These are phyloP conservation scores for Cosmorhoe ocellata DNA, from an alignment of 2,888 invertebrate species.

Conservation along the genomic window DNA sequence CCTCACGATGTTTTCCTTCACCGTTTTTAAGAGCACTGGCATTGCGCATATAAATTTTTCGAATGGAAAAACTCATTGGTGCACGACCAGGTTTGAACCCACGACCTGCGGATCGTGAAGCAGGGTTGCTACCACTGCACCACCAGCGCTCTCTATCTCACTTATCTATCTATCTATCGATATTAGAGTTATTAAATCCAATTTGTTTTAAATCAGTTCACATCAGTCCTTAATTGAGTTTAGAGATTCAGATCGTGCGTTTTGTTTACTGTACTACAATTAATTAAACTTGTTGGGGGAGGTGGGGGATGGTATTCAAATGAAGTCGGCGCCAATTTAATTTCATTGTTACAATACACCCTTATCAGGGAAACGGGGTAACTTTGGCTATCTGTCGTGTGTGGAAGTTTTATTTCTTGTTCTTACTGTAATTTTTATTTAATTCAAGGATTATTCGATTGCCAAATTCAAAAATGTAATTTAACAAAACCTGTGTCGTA, in stretches of 20 bases:
- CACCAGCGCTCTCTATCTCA: too few species aligned
- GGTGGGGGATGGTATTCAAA: constrained; percentile 10
- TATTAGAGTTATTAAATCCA: neutral
- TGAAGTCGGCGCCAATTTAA: constrained; percentile 26
- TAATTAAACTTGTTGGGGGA: constrained; percentile 9
- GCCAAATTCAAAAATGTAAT: too few species aligned
- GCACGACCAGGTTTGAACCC: too few species aligned
- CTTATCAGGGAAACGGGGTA: constrained; percentile 25
- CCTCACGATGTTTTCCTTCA: too few species aligned
- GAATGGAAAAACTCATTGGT: too few species aligned
- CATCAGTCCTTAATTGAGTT: neutral
- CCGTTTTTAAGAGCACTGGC: too few species aligned
- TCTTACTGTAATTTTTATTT: neutral
- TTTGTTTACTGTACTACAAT: constrained; percentile 16
- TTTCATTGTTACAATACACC: constrained; percentile 29
- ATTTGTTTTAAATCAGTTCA: constrained; percentile 8
- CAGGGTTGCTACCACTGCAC: too few species aligned
- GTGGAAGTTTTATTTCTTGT: neutral
- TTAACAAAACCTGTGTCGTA: too few species aligned
- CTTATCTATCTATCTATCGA: too few species aligned
- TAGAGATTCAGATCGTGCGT: constrained; percentile 2
- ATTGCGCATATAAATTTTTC: too few species aligned
- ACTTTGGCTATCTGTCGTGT: constrained; percentile 19
- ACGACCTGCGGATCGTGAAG: too few species aligned
- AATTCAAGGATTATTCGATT: too few species aligned